Percentiles rank a stretch among this genome's conserved stretches.
phyloP scores from a whole-genome alignment of 2,888 invertebrate species.

The Ophion obscuratus region DNA sequence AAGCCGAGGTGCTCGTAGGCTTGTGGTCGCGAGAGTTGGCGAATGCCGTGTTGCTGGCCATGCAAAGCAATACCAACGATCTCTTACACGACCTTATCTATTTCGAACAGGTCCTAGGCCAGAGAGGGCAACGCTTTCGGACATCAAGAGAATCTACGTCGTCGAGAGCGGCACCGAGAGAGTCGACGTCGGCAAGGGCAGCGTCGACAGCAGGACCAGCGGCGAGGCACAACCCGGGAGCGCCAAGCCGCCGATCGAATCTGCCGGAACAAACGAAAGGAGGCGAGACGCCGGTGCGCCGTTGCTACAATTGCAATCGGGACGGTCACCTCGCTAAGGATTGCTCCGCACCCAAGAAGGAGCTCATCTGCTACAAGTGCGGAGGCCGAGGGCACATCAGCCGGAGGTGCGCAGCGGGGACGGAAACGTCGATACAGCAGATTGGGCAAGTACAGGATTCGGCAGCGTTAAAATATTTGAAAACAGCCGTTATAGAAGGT shows the following conservation, averaged over 20 bases:
- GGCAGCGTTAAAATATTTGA: not conserved
- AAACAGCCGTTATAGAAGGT: not conserved
- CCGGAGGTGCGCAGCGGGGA: not conserved
- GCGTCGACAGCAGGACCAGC: too few species aligned
- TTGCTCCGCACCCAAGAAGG: not conserved
- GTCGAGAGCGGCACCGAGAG: not conserved
- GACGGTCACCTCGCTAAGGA: not conserved
- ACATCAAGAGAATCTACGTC: not conserved
- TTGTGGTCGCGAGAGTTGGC: conserved; percentile 5
- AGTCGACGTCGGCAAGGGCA: too few species aligned
- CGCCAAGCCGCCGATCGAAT: not conserved
- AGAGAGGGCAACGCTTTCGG: too few species aligned
- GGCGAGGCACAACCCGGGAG: not conserved
- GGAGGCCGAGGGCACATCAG: not conserved
- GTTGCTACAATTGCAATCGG: conserved; percentile 36
- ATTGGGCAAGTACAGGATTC: not conserved
- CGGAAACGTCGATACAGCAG: not conserved
- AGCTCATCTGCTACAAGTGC: not conserved
- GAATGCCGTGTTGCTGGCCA: not conserved
- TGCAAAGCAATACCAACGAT: not conserved
- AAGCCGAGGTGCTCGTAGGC: not conserved
- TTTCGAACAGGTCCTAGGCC: not conserved
- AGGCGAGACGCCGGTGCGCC: not conserved
- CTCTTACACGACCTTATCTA: not conserved
- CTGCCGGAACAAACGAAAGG: too few species aligned